Evolutionary conservation across 2,113 vertebrate genomes (phyloP), one percentile per base, ranked within the genome.

Genomic region (Gadus macrocephalus): DNA sequence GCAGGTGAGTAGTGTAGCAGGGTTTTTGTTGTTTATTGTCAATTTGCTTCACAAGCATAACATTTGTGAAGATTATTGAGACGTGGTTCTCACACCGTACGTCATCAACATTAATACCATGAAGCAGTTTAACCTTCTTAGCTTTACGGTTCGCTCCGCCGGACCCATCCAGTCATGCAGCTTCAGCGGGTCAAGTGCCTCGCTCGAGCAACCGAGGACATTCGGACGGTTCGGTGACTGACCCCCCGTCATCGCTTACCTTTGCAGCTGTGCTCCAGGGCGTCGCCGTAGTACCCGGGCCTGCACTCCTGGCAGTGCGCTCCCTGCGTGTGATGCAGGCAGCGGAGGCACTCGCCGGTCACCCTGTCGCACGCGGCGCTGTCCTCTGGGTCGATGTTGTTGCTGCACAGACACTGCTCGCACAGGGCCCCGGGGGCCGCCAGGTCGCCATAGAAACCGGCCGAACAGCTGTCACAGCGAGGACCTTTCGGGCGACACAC

Each of bases 261-360:
- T 90, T 25, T 93, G 87, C 95, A 97, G 79, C 88, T 91, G 75
- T 91, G 93, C 69, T 72, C 25, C 16, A 92, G 27, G 4, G 95
- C 93, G 3, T 93, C 92, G 65, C 95, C 95, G 61, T 93, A 93
- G 83, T 93, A 92, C 14, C 94, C 95, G 0, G 90, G 91, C 80
- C 83, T 93, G 82, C 96, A 97, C 81, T 84, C 80, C 71, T 95
- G 90, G 80, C 95, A 97, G 64, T 65, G 80, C 5, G 81, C 35
- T 28, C 95, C 95, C 0, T 82, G 75, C 0, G 94, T 96, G 82
- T 95, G 89, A 83, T 94, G 78, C 56, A 95, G 90, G 83, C 95
- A 95, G 76, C 73, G 91, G 61, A 91, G 87, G 80, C 94, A 95
- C 65, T 92, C 82, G 2, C 95, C 95, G 0, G 92, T 96, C 49